These are phyloP conservation scores for Aplochiton taeniatus DNA, from an alignment of 2,797 vertebrate species.

Conservation along the genomic window DNA sequence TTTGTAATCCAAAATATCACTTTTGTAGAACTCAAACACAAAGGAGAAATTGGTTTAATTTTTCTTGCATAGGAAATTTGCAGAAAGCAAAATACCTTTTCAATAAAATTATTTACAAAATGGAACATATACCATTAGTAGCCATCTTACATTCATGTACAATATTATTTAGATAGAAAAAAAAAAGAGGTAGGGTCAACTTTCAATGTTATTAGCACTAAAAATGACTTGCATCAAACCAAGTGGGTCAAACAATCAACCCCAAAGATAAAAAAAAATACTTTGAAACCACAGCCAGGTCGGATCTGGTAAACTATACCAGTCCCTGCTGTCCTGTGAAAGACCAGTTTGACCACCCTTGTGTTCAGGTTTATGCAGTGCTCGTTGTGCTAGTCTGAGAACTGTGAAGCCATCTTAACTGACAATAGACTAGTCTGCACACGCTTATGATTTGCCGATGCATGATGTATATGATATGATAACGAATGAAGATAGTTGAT, in stretches of 20 bases:
- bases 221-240: conserved; percentile 10
- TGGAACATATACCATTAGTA: conserved; percentile 35
- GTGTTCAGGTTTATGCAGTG: too few species aligned
- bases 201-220: conserved; percentile 28
- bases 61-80: conserved; percentile 30
- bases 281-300: conserved; percentile 18
- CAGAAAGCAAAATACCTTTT: conserved; percentile 33
- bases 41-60: conserved; percentile 2
- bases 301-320: background rate
- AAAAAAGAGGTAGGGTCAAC: conserved; percentile 46
- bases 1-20: conserved; percentile 54
- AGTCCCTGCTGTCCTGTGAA: too few species aligned
- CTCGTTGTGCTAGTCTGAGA: too few species aligned
- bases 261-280: background rate
- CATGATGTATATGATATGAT: too few species aligned
- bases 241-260: conserved; percentile 14
- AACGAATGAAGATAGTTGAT: too few species aligned
- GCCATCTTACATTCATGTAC: conserved; percentile 30
- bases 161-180: conserved; percentile 40
- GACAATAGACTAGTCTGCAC: too few species aligned
- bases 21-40: conserved; percentile 49
- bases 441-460: too few species aligned
- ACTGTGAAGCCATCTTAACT: too few species aligned
- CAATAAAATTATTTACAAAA: conserved; percentile 59
- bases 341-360: too few species aligned